Evolutionary conservation across 2,113 vertebrate genomes (phyloP).

Genomic region (Montifringilla adamsi): DNA sequence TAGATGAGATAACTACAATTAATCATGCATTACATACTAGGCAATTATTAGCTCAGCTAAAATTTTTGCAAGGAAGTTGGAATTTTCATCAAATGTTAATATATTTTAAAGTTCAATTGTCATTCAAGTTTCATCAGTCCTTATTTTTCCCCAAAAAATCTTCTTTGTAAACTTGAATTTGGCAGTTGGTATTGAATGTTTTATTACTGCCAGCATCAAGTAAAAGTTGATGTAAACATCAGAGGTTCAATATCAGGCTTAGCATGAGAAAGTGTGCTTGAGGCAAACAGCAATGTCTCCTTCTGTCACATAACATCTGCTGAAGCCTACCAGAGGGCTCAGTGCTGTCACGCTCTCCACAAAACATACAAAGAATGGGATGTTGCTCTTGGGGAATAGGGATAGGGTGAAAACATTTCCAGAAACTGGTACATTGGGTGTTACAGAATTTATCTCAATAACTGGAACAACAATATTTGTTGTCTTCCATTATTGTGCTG

Average conservation of each 20-base stretch:
- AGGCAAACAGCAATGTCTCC: neutral
- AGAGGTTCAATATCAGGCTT: neutral
- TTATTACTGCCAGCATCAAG: neutral
- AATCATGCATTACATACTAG: neutral
- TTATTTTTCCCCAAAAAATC: neutral
- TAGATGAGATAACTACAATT: neutral
- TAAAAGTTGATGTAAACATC: neutral
- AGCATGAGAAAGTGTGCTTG: neutral
- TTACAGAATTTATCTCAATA: neutral
- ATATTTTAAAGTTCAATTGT: neutral
- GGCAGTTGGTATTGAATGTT: neutral
- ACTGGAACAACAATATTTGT: neutral
- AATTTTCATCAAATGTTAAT: neutral
- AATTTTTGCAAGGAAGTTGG: neutral
- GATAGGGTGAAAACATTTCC: neutral
- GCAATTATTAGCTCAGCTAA: neutral
- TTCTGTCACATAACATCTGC: neutral
- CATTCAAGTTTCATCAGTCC: neutral
- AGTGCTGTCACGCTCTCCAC: neutral
- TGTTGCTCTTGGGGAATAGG: fast-evolving
- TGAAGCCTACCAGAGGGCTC: neutral
- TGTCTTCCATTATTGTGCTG: neutral
- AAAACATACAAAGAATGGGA: neutral
- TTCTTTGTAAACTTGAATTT: neutral
- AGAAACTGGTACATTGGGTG: neutral